Evolutionary conservation across 2,797 vertebrate genomes (phyloP).

Genomic region (Sebastes umbrosus): DNA sequence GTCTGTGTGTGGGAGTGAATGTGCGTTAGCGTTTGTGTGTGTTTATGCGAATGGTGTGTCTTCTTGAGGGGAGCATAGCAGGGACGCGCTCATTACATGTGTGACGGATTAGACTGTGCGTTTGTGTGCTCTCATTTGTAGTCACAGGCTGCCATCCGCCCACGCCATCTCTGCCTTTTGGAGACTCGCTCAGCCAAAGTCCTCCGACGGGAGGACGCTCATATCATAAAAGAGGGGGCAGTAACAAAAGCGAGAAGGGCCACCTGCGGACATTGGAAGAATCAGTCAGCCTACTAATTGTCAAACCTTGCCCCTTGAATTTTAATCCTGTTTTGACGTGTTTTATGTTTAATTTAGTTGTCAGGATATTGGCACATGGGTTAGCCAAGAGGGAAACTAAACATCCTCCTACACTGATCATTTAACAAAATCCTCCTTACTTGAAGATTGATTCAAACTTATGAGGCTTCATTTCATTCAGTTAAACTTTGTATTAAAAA

Average conservation of each 20-base stretch:
- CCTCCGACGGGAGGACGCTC: constrained; percentile 29
- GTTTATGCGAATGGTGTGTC: neutral
- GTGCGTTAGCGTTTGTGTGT: neutral
- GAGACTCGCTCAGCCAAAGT: constrained; percentile 43
- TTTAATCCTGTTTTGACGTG: constrained; percentile 40
- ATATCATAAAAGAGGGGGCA: constrained; percentile 20
- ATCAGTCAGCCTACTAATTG: constrained; percentile 52
- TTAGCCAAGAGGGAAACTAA: constrained; percentile 23
- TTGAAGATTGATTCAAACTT: neutral
- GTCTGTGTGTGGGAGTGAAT: constrained; percentile 8
- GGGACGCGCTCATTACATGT: constrained; percentile 55
- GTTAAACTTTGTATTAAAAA: neutral
- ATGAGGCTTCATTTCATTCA: neutral
- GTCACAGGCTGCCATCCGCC: constrained; percentile 62
- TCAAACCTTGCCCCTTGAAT: constrained; percentile 36
- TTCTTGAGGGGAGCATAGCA: constrained; percentile 33
- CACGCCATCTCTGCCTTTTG: constrained; percentile 51
- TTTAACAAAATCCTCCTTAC: neutral
- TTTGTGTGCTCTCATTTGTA: constrained; percentile 71
- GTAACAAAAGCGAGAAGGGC: constrained; percentile 42
- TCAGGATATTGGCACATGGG: neutral
- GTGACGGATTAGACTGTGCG: constrained; percentile 59
- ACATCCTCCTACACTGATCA: constrained; percentile 1
- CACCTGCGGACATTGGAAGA: constrained; percentile 11
- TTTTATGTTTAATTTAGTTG: constrained; percentile 10